Evolutionary conservation across 1,140 invertebrate genomes (phyloP), one percentile per base, ranked within the genome.

Genomic region (Aphelinus atriplicis): DNA sequence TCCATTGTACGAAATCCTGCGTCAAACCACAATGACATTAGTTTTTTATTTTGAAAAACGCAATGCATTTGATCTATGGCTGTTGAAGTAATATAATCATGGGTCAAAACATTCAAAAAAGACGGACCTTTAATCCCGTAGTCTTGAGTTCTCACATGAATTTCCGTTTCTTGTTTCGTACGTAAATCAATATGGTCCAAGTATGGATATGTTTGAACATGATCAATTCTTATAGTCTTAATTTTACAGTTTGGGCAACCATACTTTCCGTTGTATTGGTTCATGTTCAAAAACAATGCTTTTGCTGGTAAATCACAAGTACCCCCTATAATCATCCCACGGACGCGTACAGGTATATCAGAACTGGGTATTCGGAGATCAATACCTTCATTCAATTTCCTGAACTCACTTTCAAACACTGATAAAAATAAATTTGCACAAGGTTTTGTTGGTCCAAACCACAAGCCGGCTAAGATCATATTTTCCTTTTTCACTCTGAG

Each of bases 21-120:
- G 43, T 5, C 42, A 43, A 60, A 65, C 55, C 7, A 61, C n/a
- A 74, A 47, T 3, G 26, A 57, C 10, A 10, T 57, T 57, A 10
- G 9, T n/a, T 10, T 51, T 3, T 60, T 7, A 7, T 64, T 56
- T 67, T 51, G 47, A 60, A 60, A 66, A n/a, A 74, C 55, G 51
- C 72, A 67, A 67, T 67, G 72, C 26, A 74, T 67, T 60, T 3
- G 3, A 47, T 74, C 72, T n/a, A 67, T 46, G 3, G 46, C 57
- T 9, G 64, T 67, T 3, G 3, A 60, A 7, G 9, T 1, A 4
- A 57, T n/a, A 10, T 57, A n/a, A 57, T 57, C 10, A n/a, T 57
- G 26, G 3, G 7, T 48, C 48, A 42, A 57, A 2, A 53, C 43
- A 60, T 26, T 74, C n/a, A 67, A 46, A 67, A 55, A 48, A 4